Conservation (phyloP, 2,888 invertebrate genomes). For the Limnephilus rhombicus region DNA sequence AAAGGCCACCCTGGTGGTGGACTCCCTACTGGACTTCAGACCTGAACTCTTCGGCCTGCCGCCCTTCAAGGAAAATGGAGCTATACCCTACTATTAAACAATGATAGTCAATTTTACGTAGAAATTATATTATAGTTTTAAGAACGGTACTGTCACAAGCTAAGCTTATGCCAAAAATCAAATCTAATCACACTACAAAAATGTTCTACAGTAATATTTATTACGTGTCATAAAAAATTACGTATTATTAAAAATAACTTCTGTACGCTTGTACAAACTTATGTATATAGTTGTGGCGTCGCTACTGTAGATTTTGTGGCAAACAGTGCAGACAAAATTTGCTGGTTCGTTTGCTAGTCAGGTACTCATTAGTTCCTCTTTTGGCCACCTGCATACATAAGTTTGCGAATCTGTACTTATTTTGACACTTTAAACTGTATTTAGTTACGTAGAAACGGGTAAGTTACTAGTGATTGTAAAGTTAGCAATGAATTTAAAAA, state of each 20-base stretch:
- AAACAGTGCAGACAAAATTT: neutral
- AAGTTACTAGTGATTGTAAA: neutral
- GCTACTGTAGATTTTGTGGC: neutral
- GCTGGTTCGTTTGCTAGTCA: neutral
- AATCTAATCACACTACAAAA: neutral
- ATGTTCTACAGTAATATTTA: neutral
- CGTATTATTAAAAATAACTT: neutral
- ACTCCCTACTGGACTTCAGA: slow-evolving; percentile 86
- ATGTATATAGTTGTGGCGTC: neutral
- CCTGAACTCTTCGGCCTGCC: slow-evolving; percentile 93
- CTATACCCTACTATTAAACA: neutral
- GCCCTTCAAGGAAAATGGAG: slow-evolving; percentile 73
- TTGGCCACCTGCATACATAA: neutral
- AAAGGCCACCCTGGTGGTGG: slow-evolving; percentile 83
- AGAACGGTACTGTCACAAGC: neutral
- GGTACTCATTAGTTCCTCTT: neutral
- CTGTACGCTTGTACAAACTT: neutral
- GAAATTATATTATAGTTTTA: neutral
- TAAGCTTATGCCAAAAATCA: neutral
- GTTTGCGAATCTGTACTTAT: neutral
- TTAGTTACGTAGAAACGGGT: too few relatives aligned
- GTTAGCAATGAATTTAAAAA: neutral
- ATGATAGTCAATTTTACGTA: neutral
- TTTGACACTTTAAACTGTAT: neutral
- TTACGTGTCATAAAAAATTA: too few relatives aligned